Conservation (phyloP, 2,797 vertebrate genomes). For the Otolemur crassicaudatus region DNA sequence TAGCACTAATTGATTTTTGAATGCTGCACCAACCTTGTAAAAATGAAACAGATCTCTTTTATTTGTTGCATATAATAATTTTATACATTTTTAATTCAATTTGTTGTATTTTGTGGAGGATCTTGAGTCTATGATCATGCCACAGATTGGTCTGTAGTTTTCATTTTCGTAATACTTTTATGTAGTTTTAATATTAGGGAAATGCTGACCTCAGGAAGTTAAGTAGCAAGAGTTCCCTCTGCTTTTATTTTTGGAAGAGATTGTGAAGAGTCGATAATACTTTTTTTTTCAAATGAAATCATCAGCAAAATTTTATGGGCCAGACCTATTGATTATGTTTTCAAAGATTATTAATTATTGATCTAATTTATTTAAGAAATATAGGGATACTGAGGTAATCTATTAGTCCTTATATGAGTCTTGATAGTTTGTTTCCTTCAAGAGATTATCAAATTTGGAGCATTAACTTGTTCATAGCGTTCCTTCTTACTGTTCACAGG, state of each 20-base stretch:
- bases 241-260: neutral
- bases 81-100: neutral
- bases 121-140: neutral
- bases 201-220: neutral
- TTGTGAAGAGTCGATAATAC: neutral
- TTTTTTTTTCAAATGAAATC: neutral
- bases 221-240: neutral
- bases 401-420: neutral
- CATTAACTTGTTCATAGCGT: neutral
- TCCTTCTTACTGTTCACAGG: neutral
- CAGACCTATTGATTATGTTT: neutral
- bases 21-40: neutral
- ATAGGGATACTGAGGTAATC: neutral
- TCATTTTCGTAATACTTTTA: neutral
- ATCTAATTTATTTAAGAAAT: neutral
- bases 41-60: neutral
- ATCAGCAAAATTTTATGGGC: neutral
- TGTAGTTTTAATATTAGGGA: neutral
- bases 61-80: neutral
- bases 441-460: neutral
- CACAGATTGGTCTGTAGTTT: neutral
- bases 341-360: neutral
- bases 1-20: neutral
- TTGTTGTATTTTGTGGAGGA: neutral
- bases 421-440: neutral